A percentile compares a stretch with the other conserved stretches of the same genome.
Conservation (phyloP, 1,140 invertebrate species). For the Listronotus oregonensis region DNA sequence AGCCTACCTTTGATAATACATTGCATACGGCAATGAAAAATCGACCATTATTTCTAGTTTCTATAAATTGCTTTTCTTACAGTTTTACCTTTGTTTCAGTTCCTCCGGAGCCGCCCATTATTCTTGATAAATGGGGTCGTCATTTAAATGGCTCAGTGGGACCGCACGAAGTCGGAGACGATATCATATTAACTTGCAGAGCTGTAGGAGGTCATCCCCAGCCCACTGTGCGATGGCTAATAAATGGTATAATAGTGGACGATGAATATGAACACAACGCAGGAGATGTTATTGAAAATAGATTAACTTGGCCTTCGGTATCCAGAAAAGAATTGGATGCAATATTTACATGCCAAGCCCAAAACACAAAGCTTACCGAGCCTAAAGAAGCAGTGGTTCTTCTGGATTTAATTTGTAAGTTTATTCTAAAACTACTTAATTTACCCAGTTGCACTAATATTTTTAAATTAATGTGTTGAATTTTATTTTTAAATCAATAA, state of each 20-base stretch:
- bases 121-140: constrained; percentile 77
- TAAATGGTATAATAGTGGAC: constrained; percentile 77
- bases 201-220: constrained; percentile 68
- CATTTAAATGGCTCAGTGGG: constrained; percentile 75
- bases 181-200: constrained; percentile 67
- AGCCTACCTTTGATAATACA: constrained; percentile 6
- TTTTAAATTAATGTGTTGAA: no score
- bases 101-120: constrained; percentile 81
- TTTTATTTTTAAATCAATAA: no score
- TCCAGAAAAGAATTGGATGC: constrained; percentile 78
- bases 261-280: constrained; percentile 80
- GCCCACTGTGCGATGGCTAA: constrained; percentile 70
- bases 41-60: constrained; percentile 24
- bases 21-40: constrained; percentile 16
- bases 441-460: no score
- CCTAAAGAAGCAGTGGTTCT: constrained; percentile 75
- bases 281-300: constrained; percentile 84
- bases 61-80: constrained; percentile 32
- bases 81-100: constrained; percentile 63
- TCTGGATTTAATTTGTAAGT: constrained; percentile 84
- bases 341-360: constrained; percentile 82
- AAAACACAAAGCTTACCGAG: constrained; percentile 79
- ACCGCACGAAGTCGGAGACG: constrained; percentile 76
- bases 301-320: constrained; percentile 74
- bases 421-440: constrained; percentile 1